Base-by-base conservation (phyloP, 2,113 vertebrate species). In the Thalassarche chlororhynchos region DNA sequence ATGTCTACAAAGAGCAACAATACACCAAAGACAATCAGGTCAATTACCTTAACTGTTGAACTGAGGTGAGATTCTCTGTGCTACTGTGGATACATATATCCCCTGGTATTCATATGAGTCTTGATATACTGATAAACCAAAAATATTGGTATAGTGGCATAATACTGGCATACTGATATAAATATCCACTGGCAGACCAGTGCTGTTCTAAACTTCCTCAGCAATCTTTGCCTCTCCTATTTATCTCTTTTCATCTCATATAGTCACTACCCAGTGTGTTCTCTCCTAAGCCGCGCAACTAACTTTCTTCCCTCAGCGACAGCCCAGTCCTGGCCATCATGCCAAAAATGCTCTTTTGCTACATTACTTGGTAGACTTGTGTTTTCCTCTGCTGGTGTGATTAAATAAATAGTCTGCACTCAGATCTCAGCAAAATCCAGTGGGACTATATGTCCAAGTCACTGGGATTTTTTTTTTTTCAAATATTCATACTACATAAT, bases 321-420 rank as follows among this genome's bases (percentile, higher is more conserved):
- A 82, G 49, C 38, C 29, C 14, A 34, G 31, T 49, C 29, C 17
- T 60, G 51, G 23, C 31, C 19, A 32, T 38, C 14, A 17, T 36
- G 49, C 75, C 69, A 84, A 62, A 82, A 91, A 83, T 42, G 36
- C 2, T 80, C 46, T 79, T 94, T 77, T 36, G 31, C 54, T 89
- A 28, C 40, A 15, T 82, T 61, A 69, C 36, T 87, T 65, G 28
- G 12, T 83, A 85, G 74, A 61, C 25, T 83, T 88, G 34, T 64
- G 25, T 90, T 91, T 94, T 93, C 28, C 23, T 82, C 74, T 87
- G 31, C 29, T 91, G 62, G 8, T 81, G 34, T 55, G 44, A 87
- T 87, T 89, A 89, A 93, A 90, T 55, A 94, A 95, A 90, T 65
- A 94, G 34, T 38, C 75, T 87, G 28, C 28, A 54, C 28, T 94